Conservation (phyloP, 2,888 invertebrate species). For the Cryptus armator region DNA sequence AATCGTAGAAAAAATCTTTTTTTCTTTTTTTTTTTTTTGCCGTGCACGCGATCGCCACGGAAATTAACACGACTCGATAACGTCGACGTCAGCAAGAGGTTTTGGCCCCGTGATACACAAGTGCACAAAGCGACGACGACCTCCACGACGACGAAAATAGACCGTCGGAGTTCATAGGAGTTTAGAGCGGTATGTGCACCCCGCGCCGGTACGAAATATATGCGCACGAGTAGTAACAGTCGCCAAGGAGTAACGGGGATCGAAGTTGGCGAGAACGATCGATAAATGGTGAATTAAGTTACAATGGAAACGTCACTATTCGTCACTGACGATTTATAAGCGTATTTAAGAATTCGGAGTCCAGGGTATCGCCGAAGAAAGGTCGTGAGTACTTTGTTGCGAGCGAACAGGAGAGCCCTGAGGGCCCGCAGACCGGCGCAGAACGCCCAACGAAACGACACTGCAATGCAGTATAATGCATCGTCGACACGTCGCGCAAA, state of each 20-base stretch:
- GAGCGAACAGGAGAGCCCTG: constrained; percentile 1
- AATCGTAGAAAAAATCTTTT: not conserved
- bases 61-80: constrained; percentile 30
- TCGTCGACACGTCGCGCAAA: constrained; percentile 15
- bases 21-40: too few species aligned
- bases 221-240: constrained; percentile 13
- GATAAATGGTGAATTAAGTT: constrained; percentile 22
- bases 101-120: constrained; percentile 43
- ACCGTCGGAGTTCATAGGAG: constrained; percentile 30
- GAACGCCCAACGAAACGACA: constrained; percentile 45
- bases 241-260: constrained; percentile 6
- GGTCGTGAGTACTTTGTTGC: not conserved
- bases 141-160: constrained; percentile 59
- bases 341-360: constrained; percentile 11
- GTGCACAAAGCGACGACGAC: constrained; percentile 52
- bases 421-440: constrained; percentile 50
- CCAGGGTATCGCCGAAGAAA: not conserved
- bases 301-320: constrained; percentile 12
- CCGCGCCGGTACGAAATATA: constrained; percentile 19
- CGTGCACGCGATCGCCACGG: not conserved
- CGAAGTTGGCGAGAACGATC: constrained; percentile 17
- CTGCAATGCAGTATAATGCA: constrained; percentile 62
- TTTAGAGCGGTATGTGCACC: constrained; percentile 42
- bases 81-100: constrained; percentile 16
- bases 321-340: constrained; percentile 6